Evolutionary conservation across 35 echinoderm and acorn worm genomes (phyloP), one percentile per base, ranked within the genome.

Genomic region (Apostichopus californicus): DNA sequence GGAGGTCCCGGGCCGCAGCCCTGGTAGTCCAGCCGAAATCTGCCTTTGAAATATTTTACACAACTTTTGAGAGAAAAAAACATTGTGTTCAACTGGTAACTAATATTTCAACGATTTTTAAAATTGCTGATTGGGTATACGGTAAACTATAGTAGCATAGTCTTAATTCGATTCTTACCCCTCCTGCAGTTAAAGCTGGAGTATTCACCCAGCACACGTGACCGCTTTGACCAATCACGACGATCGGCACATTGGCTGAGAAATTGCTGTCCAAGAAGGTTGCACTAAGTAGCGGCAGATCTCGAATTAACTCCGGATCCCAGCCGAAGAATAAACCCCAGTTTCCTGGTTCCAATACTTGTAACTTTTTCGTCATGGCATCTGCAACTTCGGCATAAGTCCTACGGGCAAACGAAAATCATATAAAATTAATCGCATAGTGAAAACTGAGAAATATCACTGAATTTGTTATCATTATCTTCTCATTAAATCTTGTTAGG

Each of bases 241-340:
- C 53, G 12, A 93, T 90, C 8, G 92, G 92, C 9, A 81, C 24
- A 9, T 20, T 53, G 10, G 85, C 0, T 0, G 92, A 89, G 25
- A 81, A 93, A 17, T 80, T 90, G 59, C 13, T 90, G 21, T 94
- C 93, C 56, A 94, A 78, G 64, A 82, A 94, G 14, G 77, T 72
- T 0, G 87, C 87, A 58, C 78, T 94, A 14, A 94, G 65, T 17
- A 28, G 25, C 1, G 93, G 93, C 17, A 94, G 78, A 34, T 94
- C 88, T 13, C n/a, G 77, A 15, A 93, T 79, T 12, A 93, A 86
- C 56, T 93, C 92, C 7, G 92, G 92, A 58, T 93, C 92, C 92
- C 93, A 94, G 18, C 93, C 93, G 25, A 90, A 94, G 78, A 94
- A 94, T n/a, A 84, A 24, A n/a, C 87, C 93, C 93, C 93, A 94